These are phyloP conservation scores for Solenopsis invicta DNA, from an alignment of 1,140 invertebrate genomes.

Conservation along the genomic window DNA sequence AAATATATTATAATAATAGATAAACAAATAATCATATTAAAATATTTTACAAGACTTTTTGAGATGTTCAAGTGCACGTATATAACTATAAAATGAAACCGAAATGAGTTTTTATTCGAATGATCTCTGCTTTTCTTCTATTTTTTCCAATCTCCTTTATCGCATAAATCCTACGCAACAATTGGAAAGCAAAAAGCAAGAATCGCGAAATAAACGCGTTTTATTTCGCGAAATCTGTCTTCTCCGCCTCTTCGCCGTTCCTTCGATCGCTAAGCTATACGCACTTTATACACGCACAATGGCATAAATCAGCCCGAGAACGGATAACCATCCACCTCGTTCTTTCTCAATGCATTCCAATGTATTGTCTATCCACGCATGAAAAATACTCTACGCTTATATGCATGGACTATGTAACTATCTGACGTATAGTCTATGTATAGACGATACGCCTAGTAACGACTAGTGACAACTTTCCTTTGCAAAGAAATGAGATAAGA, in stretches of 20 bases:
- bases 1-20: background rate
- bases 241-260: conserved; percentile 43
- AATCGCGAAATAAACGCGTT: conserved; percentile 38
- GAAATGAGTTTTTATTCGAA: background rate
- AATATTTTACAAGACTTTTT: background rate
- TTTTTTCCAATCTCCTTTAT: background rate
- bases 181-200: background rate
- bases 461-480: background rate
- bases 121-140: background rate
- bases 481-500: background rate
- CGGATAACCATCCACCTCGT: conserved; percentile 69
- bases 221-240: conserved; percentile 28
- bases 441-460: background rate
- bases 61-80: background rate
- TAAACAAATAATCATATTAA: background rate
- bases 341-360: conserved; percentile 58
- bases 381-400: conserved; percentile 11
- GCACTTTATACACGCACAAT: conserved; percentile 78
- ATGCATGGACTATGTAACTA: background rate
- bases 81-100: background rate
- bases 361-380: background rate
- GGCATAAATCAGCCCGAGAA: conserved; percentile 77
- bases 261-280: conserved; percentile 73
- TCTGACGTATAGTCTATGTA: background rate
- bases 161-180: conserved; percentile 50